Evolutionary conservation across 2,888 invertebrate species (phyloP).

Genomic region (Gari tellinella): DNA sequence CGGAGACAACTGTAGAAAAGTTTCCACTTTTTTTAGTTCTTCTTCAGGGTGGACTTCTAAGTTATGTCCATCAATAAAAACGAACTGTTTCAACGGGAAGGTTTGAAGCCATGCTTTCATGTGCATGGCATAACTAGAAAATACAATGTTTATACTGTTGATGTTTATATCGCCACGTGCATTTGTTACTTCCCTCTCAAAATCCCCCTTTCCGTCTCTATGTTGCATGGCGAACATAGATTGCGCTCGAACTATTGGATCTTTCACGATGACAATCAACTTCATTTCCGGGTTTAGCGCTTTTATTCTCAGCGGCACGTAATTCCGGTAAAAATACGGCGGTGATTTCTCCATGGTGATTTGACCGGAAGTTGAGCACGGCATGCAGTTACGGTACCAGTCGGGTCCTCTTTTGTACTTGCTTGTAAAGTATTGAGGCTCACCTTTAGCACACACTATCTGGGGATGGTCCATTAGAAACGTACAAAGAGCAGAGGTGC

Average conservation of each 20-base stretch:
- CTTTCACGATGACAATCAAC: constrained; percentile 95
- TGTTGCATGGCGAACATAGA: no score
- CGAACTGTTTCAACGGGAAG: neutral
- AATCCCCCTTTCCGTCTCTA: no score
- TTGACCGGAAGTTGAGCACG: constrained; percentile 92
- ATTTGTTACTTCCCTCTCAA: no score
- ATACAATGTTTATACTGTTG: no score
- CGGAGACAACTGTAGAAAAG: neutral
- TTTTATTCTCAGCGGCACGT: constrained; percentile 96
- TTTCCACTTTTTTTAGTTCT: neutral
- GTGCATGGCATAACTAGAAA: no score
- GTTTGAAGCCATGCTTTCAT: neutral
- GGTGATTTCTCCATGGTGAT: constrained; percentile 99
- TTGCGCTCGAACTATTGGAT: constrained; percentile 94
- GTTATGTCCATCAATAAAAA: constrained; percentile 1
- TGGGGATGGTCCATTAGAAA: constrained; percentile 85
- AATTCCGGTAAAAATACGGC: constrained; percentile 96
- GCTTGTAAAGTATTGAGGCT: constrained; percentile 98
- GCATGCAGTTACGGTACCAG: constrained; percentile 96
- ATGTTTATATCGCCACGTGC: no score
- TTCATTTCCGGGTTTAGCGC: constrained; percentile 96
- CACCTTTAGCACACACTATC: constrained; percentile 89
- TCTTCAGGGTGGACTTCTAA: neutral
- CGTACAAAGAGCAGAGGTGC: constrained; percentile 84
- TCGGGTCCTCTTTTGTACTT: constrained; percentile 93